phyloP scores from a whole-genome alignment of 2,797 vertebrate species.

The Balearica regulorum region DNA sequence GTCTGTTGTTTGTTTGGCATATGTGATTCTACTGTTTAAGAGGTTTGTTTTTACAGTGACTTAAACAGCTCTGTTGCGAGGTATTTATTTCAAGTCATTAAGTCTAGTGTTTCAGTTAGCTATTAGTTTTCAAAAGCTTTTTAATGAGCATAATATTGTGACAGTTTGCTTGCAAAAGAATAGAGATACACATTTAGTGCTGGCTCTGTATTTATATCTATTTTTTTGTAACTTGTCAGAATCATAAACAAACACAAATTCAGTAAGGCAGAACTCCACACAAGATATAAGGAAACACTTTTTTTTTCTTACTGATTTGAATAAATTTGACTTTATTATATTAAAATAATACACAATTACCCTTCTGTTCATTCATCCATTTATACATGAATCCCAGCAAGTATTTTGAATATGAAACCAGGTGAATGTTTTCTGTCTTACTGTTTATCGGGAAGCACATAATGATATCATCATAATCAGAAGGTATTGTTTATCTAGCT shows the following conservation, averaged over 20 bases:
- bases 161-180: slow-evolving; percentile 43
- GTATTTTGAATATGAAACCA: slow-evolving; percentile 25
- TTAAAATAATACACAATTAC: slow-evolving; percentile 32
- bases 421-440: slow-evolving; percentile 12
- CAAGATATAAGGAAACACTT: neutral
- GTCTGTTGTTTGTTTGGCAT: neutral
- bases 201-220: neutral
- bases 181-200: neutral
- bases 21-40: neutral
- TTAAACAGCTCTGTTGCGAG: slow-evolving; percentile 18
- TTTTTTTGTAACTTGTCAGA: slow-evolving; percentile 38
- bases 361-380: slow-evolving; percentile 45
- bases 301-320: neutral
- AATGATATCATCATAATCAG: slow-evolving; percentile 9
- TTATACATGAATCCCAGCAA: slow-evolving; percentile 35
- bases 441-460: neutral
- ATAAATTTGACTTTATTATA: slow-evolving; percentile 43
- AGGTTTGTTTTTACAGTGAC: slow-evolving; percentile 30
- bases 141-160: slow-evolving; percentile 52
- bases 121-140: slow-evolving; percentile 38
- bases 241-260: slow-evolving; percentile 35
- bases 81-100: slow-evolving; percentile 45
- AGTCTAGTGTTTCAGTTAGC: slow-evolving; percentile 34
- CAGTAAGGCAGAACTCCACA: neutral
- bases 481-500: slow-evolving; percentile 23